phyloP scores from a whole-genome alignment of 1,140 invertebrate genomes.

The Apis laboriosa region DNA sequence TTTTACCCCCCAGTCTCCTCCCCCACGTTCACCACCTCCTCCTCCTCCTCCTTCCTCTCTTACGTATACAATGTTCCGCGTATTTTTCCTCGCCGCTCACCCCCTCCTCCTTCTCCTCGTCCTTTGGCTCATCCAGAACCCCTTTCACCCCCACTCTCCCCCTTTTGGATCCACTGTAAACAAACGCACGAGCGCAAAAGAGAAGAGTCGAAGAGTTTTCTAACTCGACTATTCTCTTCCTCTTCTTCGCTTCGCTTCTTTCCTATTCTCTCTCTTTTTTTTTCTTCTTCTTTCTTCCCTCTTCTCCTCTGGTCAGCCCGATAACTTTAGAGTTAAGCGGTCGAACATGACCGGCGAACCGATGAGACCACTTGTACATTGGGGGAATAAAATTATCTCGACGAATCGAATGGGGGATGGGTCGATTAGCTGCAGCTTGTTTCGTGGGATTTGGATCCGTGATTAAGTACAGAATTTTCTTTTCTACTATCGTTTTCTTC shows the following conservation, averaged over 20 bases:
- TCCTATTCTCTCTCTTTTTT: neutral
- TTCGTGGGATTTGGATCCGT: neutral
- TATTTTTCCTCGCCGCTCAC: constrained; percentile 51
- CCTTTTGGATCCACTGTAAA: constrained; percentile 66
- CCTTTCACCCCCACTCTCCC: constrained; percentile 21
- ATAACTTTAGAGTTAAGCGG: constrained; percentile 57
- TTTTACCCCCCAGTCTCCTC: constrained; percentile 29
- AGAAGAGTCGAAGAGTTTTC: constrained; percentile 61
- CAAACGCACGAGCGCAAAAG: constrained; percentile 66
- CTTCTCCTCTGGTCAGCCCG: neutral
- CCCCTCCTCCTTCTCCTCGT: neutral
- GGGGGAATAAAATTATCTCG: constrained; percentile 39
- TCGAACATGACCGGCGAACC: constrained; percentile 33
- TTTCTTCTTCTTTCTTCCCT: neutral
- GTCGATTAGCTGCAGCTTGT: neutral
- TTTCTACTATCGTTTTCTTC: neutral
- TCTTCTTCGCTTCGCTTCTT: neutral
- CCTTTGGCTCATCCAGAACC: neutral
- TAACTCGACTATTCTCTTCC: constrained; percentile 10
- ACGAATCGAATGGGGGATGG: neutral
- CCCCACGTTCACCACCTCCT: constrained; percentile 13
- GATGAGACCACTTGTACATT: constrained; percentile 27
- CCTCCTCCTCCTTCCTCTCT: constrained; percentile 2
- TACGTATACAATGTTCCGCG: constrained; percentile 50
- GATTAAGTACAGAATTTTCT: neutral